Conservation (phyloP, 1,140 invertebrate species). For the Zaprionus vittiger region DNA sequence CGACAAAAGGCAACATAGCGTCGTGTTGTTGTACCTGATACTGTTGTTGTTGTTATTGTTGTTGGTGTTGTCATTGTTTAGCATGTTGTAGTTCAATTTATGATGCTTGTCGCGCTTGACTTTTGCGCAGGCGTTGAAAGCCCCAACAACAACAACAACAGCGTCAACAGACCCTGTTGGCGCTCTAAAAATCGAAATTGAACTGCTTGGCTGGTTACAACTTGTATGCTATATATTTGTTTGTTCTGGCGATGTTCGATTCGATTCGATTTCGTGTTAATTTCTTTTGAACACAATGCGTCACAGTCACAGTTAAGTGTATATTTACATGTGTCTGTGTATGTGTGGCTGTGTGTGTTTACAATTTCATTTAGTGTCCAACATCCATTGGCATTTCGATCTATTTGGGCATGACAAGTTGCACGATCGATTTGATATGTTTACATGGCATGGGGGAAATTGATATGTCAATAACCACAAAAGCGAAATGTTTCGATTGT, state of each 20-base stretch:
- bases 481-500: conserved; percentile 29
- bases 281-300: conserved; percentile 73
- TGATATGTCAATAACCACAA: conserved; percentile 70
- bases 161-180: conserved; percentile 40
- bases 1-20: conserved; percentile 56
- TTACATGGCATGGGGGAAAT: conserved; percentile 67
- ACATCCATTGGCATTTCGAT: conserved; percentile 64
- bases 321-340: conserved; percentile 27
- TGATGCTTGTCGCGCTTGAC: conserved; percentile 75
- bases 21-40: conserved; percentile 49
- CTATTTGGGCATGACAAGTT: conserved; percentile 77
- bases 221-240: conserved; percentile 33
- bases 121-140: conserved; percentile 81
- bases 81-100: conserved; percentile 81
- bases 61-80: conserved; percentile 64
- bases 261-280: conserved; percentile 73
- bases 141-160: conserved; percentile 54
- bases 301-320: conserved; percentile 57
- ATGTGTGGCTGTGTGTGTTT: conserved; percentile 51
- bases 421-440: conserved; percentile 77
- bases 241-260: conserved; percentile 55
- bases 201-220: conserved; percentile 48
- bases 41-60: conserved; percentile 49
- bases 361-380: conserved; percentile 78
- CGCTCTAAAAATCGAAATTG: conserved; percentile 66